Evolutionary conservation across 2,113 vertebrate species (phyloP), one percentile per base, ranked within the genome.

Genomic region (Engystomops pustulosus): DNA sequence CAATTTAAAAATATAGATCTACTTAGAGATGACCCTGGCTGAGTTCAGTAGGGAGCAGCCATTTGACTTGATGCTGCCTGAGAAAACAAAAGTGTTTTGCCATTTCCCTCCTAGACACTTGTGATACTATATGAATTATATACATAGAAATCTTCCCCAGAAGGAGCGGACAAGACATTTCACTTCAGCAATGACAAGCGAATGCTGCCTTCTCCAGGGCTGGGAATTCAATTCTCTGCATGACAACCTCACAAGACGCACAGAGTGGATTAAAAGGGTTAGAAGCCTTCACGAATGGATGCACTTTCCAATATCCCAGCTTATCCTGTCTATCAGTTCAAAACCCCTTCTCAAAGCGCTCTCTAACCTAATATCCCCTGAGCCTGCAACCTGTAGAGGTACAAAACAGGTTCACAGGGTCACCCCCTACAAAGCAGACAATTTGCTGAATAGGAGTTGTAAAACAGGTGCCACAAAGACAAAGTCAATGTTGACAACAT

Each of bases 171-270:
- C 75, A 60, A 36, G 75, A 78, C 30, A 41, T 25, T 58, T 78
- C 53, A 78, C 75, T 77, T 49, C n/a, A 14, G 49, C 10, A 10
- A 60, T 60, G 51, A 78, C 75, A 78, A 55, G 75, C n/a, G 34
- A 60, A 12, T 2, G 32, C 18, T 3, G n/a, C n/a, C 20, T 9
- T n/a, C 47, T 51, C 25, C 41, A 8, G 41, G 25, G 41, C 70
- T 27, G 15, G n/a, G 23, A 45, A 47, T 75, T 75, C 72, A 75
- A 53, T 75, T 38, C 75, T 38, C 30, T 55, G 6, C 30, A 8
- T 3, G 70, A 32, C 27, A 3, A 30, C 27, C 67, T 45, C 0
- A 27, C 55, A 69, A 27, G 5, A 32, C 74, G 53, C 84, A 1
- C 0, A 30, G 62, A 18, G 23, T 75, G 55, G 45, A 78, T 68